Conservation (phyloP, 2,797 vertebrate genomes). For the Taeniopygia guttata region DNA sequence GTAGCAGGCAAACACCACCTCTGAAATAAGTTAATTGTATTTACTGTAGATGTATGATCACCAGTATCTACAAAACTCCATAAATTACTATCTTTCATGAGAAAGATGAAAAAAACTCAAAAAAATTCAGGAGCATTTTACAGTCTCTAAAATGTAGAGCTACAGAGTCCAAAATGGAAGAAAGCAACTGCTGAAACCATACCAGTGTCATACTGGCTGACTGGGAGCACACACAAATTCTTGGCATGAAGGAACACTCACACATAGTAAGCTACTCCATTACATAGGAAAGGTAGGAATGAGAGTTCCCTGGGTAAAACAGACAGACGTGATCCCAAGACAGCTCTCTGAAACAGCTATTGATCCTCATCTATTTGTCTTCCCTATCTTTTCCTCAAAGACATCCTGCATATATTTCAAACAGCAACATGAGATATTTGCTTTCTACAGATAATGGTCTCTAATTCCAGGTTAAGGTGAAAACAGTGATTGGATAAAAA, state of each 20-base stretch:
- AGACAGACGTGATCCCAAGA: background rate
- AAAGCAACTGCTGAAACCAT: background rate
- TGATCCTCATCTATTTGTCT: background rate
- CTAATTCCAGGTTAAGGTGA: background rate
- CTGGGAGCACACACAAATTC: background rate
- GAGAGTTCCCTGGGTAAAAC: background rate
- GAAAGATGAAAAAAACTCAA: background rate
- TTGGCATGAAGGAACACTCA: background rate
- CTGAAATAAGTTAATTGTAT: background rate
- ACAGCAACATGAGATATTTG: background rate
- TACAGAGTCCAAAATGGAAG: background rate
- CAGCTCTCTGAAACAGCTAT: background rate
- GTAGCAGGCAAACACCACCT: background rate
- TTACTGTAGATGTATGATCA: background rate
- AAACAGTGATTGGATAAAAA: background rate
- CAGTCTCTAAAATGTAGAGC: background rate
- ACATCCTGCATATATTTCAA: background rate
- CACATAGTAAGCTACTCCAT: background rate
- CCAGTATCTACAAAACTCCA: background rate
- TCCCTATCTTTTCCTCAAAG: background rate
- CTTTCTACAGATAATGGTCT: background rate
- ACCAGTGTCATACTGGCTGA: background rate
- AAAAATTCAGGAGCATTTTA: background rate
- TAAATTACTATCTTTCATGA: background rate
- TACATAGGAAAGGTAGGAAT: background rate